Evolutionary conservation across 2,113 vertebrate species (phyloP), one percentile per base, ranked within the genome.

Genomic region (Melanerpes formicivorus): DNA sequence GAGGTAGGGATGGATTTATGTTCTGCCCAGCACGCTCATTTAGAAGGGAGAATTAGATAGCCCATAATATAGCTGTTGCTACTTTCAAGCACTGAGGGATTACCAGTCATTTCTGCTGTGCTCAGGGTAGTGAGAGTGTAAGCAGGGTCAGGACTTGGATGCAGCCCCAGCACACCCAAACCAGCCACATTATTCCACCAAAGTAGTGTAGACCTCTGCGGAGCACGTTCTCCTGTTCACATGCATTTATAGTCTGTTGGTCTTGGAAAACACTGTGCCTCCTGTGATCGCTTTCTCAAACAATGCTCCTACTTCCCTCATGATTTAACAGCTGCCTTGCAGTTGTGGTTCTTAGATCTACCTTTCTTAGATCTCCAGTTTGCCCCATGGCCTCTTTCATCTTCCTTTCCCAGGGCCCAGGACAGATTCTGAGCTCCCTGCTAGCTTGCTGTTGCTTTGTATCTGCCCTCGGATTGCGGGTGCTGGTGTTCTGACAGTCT

Each of bases 321-420:
- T 75, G 81, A 70, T 85, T 92, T 85, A 86, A 83, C 84, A 91
- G 85, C 95, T 88, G 79, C 66, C 82, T 83, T 90, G 54, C 79
- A 83, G 69, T 93, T 87, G 79, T 82, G 76, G 30, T 84, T 87
- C 82, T 92, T 90, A 94, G 73, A 93, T 91, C 87, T 92, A 90
- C 93, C 87, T 92, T 88, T 83, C 76, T 88, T 62, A 92, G 72
- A 92, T 91, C 80, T 95, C 70, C 74, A 73, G 26, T 85, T 94
- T 93, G 92, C 86, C 92, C 92, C 83, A 86, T 94, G 86, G 55
- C 74, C 92, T 92, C 88, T 94, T 95, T 91, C 44, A 88, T 93
- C 84, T 93, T 90, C 72, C 76, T 78, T 95, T 92, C 82, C 76
- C 76, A 65, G 52, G n/a, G 69, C 65, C 73, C 3, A 17, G 89